Evolutionary conservation across 2,888 invertebrate genomes (phyloP), one percentile per base, ranked within the genome.

Genomic region (Nasonovia ribisnigri): DNA sequence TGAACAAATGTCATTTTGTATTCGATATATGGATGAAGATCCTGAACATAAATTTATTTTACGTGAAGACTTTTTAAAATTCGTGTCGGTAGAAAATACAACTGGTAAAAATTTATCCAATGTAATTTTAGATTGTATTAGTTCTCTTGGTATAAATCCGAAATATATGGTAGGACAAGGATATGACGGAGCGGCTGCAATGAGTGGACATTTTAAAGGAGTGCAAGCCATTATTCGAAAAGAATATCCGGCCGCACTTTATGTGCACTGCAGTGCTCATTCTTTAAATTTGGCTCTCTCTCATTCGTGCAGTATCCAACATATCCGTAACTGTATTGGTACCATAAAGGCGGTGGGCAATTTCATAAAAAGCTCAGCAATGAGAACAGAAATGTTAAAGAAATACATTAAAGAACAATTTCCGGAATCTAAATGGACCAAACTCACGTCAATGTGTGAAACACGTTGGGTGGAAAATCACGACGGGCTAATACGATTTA

Each of bases 81-180:
- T n/a, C n/a, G n/a, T n/a, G n/a, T n/a, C n/a, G n/a, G n/a, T n/a
- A n/a, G n/a, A n/a, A n/a, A n/a, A n/a, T n/a, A n/a, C n/a, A 2
- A 86, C 88, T 36, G 54, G 54, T 3, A 88, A 54, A 86, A 88
- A 54, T 54, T 2, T 54, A 88, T 20, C 88, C n/a, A 26, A 89
- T 60, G 43, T 57, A 4, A 89, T 89, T 89, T 89, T 57, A 60
- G 60, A 89, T 43, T 42, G 26, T 89, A 54, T 89, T 89, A 89
- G 60, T 0, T 60, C 0, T 60, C 89, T 60, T 57, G 43, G 54
- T 89, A 89, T 89, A 89, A 3, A 60, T 89, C 13, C 60, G 29
- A 89, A 42, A 20, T 43, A 60, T 43, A 89, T 89, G 89, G 43
- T 60, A 57, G 60, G 89, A 3, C 89, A 89, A 89, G 60, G 89